Evolutionary conservation across 2,797 vertebrate species (phyloP).

Genomic region (Melanotaenia boesemani): DNA sequence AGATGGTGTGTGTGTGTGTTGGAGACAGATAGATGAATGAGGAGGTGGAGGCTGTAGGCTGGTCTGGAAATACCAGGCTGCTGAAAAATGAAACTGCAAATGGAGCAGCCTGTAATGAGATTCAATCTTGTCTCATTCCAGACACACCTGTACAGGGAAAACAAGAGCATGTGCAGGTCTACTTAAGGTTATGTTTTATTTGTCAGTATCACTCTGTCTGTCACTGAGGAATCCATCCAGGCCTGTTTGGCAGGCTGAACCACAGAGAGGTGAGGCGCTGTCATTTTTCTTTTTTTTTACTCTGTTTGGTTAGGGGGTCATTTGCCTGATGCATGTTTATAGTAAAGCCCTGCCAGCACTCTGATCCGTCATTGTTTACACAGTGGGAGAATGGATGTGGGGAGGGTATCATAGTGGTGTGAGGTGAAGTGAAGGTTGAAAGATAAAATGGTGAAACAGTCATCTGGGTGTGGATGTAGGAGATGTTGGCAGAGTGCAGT

Average conservation of each 20-base stretch:
- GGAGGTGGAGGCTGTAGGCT: constrained; percentile 15
- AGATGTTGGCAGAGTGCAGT: constrained; percentile 1
- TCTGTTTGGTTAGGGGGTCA: constrained; percentile 20
- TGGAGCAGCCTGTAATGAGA: constrained; percentile 47
- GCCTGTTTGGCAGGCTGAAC: constrained; percentile 50
- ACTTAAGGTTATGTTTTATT: constrained; percentile 39
- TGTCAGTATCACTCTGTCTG: constrained; percentile 42
- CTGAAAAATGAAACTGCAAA: constrained; percentile 65
- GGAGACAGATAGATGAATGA: constrained; percentile 17
- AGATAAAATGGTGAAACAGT: constrained; percentile 32
- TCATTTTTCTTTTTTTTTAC: not conserved
- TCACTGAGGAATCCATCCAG: constrained; percentile 52
- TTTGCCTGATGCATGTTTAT: constrained; percentile 53
- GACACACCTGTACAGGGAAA: constrained; percentile 39
- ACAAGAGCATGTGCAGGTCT: not conserved
- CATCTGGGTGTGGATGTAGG: constrained; percentile 17
- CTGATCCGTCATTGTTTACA: constrained; percentile 65
- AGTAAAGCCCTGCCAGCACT: constrained; percentile 38
- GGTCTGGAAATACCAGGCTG: constrained; percentile 29
- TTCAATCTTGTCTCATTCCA: constrained; percentile 42
- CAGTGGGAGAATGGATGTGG: constrained; percentile 40
- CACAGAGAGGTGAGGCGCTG: constrained; percentile 19
- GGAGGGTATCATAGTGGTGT: constrained; percentile 27
- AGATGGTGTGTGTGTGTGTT: constrained; percentile 11
- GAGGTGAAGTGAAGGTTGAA: constrained; percentile 50